These are phyloP conservation scores for Aptenodytes patagonicus DNA, from an alignment of 2,113 vertebrate species.

Conservation along the genomic window DNA sequence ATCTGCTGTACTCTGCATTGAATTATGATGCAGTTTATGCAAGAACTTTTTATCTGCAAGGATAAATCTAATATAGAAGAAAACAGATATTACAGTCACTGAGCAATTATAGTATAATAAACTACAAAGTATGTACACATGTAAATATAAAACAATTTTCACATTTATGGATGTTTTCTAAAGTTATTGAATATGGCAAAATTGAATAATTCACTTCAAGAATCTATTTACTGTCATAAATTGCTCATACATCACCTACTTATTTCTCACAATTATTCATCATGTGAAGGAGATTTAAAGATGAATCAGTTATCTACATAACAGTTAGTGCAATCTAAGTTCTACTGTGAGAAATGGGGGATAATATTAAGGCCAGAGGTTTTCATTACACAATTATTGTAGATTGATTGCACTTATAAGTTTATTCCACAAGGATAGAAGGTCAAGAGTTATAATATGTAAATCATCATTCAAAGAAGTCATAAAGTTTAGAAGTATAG, in stretches of 20 bases:
- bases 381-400: not conserved
- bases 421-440: not conserved
- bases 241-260: not conserved
- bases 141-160: not conserved
- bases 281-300: not conserved
- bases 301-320: not conserved
- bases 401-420: not conserved
- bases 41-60: not conserved
- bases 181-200: not conserved
- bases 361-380: not conserved
- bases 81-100: slow-evolving; percentile 13
- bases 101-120: slow-evolving; percentile 5
- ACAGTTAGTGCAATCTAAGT: not conserved
- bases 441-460: not conserved
- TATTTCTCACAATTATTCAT: slow-evolving; percentile 21
- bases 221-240: not conserved
- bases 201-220: not conserved
- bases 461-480: not conserved
- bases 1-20: not conserved
- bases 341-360: not conserved
- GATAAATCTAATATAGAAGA: not conserved
- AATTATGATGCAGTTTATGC: not conserved
- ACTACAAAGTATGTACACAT: not conserved
- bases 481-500: not conserved
- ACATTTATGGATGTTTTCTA: not conserved